Evolutionary conservation across 2,113 vertebrate genomes (phyloP), one percentile per base, ranked within the genome.

Genomic region (Rhynchomys soricoides): DNA sequence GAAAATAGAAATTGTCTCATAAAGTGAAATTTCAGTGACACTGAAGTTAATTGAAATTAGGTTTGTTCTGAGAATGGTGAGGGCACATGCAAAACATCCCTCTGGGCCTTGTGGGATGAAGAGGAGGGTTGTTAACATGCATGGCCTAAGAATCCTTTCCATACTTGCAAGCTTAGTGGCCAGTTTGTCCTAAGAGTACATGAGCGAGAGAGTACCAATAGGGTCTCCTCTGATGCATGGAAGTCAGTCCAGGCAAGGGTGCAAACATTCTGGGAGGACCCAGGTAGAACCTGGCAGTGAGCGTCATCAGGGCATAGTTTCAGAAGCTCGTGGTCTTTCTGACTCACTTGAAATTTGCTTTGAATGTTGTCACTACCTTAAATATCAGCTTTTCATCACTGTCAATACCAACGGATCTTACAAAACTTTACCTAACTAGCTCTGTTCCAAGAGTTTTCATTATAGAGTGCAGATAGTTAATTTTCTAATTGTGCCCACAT

Each of bases 51-150:
- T 24, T 86, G 77, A 85, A 94, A 40, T 90, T 10, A 86, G 24
- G 45, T 64, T 96, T 97, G 48, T 89, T 97, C 82, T 93, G 81
- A 93, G 81, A 92, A 45, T 62, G 29, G 37, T 15, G 24, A 64
- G 82, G 64, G 5, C 22, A n/a, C 6, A 11, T 73, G 82, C 21
- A 89, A 64, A 89, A 62, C 66, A 50, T 24, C 45, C 62, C 26
- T 89, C 37, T 73, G 71, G 62, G 55, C 77, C 57, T 71, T 79
- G 10, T 52, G 70, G 74, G 52, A 1, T 29, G 31, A 37, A 90
- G 62, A 93, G 66, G 81, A 91, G 34, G 12, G 12, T 13, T 11
- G 1, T 71, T 55, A 34, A 7, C 37, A 26, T 1, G 26, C 34
- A 21, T n/a, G 59, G 12, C 45, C 50, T 59, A 70, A 92, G 70